Evolutionary conservation across 1,140 invertebrate genomes (phyloP).

Genomic region (Bilobella aurantiaca): DNA sequence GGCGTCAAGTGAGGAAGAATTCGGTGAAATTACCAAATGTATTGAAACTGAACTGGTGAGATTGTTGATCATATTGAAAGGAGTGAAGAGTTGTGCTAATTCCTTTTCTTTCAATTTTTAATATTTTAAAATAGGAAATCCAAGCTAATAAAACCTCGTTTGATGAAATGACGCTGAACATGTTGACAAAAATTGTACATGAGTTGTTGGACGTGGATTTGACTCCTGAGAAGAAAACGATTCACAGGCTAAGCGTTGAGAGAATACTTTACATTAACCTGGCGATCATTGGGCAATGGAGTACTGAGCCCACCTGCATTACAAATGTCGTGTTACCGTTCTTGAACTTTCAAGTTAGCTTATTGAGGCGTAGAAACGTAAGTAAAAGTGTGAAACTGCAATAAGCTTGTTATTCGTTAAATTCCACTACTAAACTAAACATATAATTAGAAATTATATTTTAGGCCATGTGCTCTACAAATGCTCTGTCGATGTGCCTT

Average conservation of each 20-base stretch:
- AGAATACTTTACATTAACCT: constrained; percentile 14
- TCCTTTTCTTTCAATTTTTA: background rate
- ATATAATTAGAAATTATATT: constrained; percentile 1
- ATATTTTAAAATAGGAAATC: constrained; percentile 11
- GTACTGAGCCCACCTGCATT: constrained; percentile 5
- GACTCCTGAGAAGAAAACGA: constrained; percentile 14
- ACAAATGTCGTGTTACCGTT: constrained; percentile 11
- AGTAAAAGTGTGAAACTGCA: no score
- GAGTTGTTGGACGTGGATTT: constrained; percentile 23
- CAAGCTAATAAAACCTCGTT: background rate
- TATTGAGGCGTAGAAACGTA: constrained; percentile 26
- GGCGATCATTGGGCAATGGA: constrained; percentile 9
- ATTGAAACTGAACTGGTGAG: constrained; percentile 15
- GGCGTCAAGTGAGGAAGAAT: constrained; percentile 12
- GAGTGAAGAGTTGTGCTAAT: no score
- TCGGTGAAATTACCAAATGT: background rate
- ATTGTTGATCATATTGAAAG: background rate
- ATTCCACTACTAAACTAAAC: background rate
- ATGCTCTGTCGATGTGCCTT: constrained; percentile 14
- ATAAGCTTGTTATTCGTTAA: no score
- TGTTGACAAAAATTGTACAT: constrained; percentile 2
- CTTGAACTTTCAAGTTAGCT: constrained; percentile 19
- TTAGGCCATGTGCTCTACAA: background rate
- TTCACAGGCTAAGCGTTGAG: constrained; percentile 8
- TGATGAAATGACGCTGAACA: background rate